These are phyloP conservation scores for Latheticus oryzae DNA, from an alignment of 2,888 invertebrate genomes.

Conservation along the genomic window DNA sequence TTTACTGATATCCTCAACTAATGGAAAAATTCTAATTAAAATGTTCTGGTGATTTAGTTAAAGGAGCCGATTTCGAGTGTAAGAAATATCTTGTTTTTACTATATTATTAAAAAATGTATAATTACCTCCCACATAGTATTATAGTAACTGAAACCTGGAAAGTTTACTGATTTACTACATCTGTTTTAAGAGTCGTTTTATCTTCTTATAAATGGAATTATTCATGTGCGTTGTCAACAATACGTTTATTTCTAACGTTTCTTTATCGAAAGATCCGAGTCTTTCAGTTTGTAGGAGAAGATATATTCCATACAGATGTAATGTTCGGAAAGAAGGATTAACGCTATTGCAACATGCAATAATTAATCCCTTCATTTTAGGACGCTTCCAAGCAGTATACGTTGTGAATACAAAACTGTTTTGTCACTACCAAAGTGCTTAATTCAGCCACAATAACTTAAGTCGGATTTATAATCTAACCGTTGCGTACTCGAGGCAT, in stretches of 20 bases:
- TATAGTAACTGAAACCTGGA: conserved; percentile 28
- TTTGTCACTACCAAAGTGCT: conserved; percentile 21
- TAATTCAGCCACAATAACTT: conserved; percentile 4
- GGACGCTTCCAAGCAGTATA: conserved; percentile 8
- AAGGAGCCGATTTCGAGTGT: conserved; percentile 18
- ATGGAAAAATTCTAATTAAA: conserved; percentile 23
- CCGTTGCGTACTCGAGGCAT: conserved; percentile 8
- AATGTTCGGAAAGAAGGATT: no score
- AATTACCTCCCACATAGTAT: conserved; percentile 24
- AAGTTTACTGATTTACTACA: conserved; percentile 20
- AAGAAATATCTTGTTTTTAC: conserved; percentile 2
- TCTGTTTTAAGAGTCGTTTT: conserved; percentile 4
- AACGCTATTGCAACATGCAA: conserved; percentile 30
- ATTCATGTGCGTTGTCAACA: conserved; percentile 18
- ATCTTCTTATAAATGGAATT: conserved; percentile 12
- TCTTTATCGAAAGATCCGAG: conserved; percentile 5
- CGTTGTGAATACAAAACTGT: conserved; percentile 17
- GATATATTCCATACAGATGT: no score
- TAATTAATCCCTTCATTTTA: conserved; percentile 30
- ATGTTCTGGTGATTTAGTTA: conserved; percentile 18
- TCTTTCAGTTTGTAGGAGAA: background rate
- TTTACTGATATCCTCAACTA: conserved; percentile 2
- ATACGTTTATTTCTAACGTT: conserved; percentile 13
- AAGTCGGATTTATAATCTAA: conserved; percentile 7
- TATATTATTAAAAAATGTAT: conserved; percentile 5